Evolutionary conservation across 2,888 invertebrate genomes (phyloP).

Genomic region (Lepetodrilus schrolli): DNA sequence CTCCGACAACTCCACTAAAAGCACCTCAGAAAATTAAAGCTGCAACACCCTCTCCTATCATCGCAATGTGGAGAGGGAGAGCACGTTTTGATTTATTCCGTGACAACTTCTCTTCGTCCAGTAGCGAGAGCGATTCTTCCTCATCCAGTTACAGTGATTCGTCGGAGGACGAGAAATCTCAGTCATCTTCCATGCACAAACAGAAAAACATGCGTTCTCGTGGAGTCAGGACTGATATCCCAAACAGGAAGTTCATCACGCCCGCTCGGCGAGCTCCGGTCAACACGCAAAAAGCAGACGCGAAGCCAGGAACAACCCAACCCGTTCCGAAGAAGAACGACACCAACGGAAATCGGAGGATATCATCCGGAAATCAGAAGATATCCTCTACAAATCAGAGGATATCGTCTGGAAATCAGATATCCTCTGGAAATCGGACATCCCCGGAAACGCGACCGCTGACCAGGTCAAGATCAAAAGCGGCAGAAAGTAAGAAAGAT

Average conservation of each 20-base stretch:
- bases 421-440: not conserved
- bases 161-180: slow-evolving; percentile 31
- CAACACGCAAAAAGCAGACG: not conserved
- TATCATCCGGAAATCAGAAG: not conserved
- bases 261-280: not conserved
- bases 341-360: not conserved
- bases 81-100: slow-evolving; percentile 38
- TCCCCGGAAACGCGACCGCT: not conserved
- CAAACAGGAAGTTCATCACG: not conserved
- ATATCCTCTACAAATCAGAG: not conserved
- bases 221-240: not conserved
- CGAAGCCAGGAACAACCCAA: not conserved
- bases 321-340: not conserved
- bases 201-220: not conserved
- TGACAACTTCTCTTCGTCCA: slow-evolving; percentile 39
- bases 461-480: not conserved
- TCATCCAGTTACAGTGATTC: slow-evolving; percentile 38
- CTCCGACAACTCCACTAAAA: no score
- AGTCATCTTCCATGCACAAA: no score
- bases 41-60: no score
- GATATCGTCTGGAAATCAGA: not conserved
- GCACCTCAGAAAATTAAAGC: no score
- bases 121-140: slow-evolving; percentile 35
- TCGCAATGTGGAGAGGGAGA: slow-evolving; percentile 46
- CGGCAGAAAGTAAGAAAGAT: not conserved